phyloP scores from a whole-genome alignment of 2,888 invertebrate species.

The Nyleta sp. region DNA sequence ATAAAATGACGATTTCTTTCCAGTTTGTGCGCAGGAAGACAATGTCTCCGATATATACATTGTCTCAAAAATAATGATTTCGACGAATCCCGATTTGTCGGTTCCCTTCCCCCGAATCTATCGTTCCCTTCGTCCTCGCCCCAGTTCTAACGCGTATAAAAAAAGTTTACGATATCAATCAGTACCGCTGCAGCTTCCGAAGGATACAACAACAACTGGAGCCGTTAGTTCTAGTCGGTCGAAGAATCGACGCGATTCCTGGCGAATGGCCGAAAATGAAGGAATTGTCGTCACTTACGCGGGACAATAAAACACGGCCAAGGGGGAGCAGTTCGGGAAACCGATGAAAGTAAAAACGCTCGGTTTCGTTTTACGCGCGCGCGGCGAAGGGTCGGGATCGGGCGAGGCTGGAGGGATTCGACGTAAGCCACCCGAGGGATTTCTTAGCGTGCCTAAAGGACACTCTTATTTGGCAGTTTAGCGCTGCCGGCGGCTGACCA shows the following conservation, averaged over 20 bases:
- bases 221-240: neutral
- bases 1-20: constrained; percentile 72
- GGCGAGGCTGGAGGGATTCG: constrained; percentile 44
- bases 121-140: too few relatives aligned
- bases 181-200: too few relatives aligned
- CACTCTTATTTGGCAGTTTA: constrained; percentile 77
- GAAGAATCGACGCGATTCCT: constrained; percentile 5
- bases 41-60: too few relatives aligned
- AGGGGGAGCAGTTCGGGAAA: constrained; percentile 20
- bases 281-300: constrained; percentile 45
- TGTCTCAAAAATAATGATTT: too few relatives aligned
- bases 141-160: neutral
- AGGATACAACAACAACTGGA: neutral
- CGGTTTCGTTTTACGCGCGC: constrained; percentile 70
- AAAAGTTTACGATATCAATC: too few relatives aligned
- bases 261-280: constrained; percentile 21
- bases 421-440: constrained; percentile 71
- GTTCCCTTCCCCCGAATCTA: too few relatives aligned
- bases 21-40: too few relatives aligned
- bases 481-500: constrained; percentile 72
- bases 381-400: constrained; percentile 50
- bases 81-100: too few relatives aligned
- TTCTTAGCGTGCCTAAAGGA: constrained; percentile 73
- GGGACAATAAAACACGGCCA: constrained; percentile 23
- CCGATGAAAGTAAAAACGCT: constrained; percentile 67